phyloP scores from a whole-genome alignment of 1,140 invertebrate genomes.

The Calliopsis andreniformis region DNA sequence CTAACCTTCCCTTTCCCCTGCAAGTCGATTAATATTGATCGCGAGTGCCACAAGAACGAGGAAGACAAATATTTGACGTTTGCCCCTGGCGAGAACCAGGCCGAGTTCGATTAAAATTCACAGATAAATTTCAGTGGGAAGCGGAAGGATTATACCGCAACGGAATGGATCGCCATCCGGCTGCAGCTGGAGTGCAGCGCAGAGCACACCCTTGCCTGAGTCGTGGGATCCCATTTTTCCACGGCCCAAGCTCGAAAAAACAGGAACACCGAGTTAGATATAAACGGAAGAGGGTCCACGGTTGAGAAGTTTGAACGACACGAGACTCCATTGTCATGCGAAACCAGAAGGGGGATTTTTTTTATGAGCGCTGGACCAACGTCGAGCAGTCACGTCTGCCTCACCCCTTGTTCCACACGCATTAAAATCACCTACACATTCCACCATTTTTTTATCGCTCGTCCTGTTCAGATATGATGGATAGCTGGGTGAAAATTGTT shows the following conservation, averaged over 20 bases:
- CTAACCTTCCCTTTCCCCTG: neutral
- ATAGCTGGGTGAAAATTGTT: neutral
- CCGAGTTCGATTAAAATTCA: constrained; percentile 17
- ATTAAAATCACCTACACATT: constrained; percentile 29
- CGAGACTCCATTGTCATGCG: constrained; percentile 1
- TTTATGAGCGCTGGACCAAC: constrained; percentile 13
- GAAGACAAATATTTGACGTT: constrained; percentile 33
- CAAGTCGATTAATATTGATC: constrained; percentile 34
- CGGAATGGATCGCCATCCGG: neutral
- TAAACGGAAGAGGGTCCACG: constrained; percentile 3
- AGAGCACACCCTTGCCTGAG: too few species aligned
- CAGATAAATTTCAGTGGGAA: constrained; percentile 10
- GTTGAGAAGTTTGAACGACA: neutral
- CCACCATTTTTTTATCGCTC: too few species aligned
- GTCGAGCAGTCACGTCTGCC: constrained; percentile 4
- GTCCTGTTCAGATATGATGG: neutral
- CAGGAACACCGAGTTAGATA: neutral
- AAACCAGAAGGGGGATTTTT: constrained; percentile 21
- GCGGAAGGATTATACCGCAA: neutral
- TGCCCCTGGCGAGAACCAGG: neutral
- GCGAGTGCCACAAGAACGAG: neutral
- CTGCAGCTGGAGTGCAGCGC: neutral
- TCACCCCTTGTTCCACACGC: neutral
- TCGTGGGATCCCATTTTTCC: neutral
- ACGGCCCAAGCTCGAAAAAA: neutral